Base-by-base conservation (phyloP, 2,888 invertebrate genomes). In the Branchellion lobata region DNA sequence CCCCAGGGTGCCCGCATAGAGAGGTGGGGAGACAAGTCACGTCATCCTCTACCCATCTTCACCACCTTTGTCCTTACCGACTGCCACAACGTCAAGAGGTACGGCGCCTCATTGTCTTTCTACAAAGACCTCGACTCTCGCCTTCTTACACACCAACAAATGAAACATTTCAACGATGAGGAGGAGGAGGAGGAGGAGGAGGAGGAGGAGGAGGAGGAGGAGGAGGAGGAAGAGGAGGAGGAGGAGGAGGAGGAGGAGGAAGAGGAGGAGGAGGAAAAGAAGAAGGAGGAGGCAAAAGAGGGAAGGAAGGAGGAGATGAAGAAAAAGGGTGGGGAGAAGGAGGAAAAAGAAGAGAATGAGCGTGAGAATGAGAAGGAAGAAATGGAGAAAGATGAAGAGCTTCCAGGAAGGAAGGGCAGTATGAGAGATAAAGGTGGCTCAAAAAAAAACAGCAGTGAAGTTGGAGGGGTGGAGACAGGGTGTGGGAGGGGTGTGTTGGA, bases 1-100 rank as follows among this genome's bases (percentile, higher is more conserved):
- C 79, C 79, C 2, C 65, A 61, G 34, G 79, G 79, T n/a, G 79
- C 79, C 31, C 36, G 61, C n/a, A 65, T 79, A 40, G 79, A 79
- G 31, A 74, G 79, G 27, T 79, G 79, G 79, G 31, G 75, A 14
- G 75, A 61, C 24, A 75, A 36, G 36, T 51, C 51, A n/a, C 65
- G 79, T 18, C 75, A 79, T 40, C 79, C 79, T 21, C 75, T 79
- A 21, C 79, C 79, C 14, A 24, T 68, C 29, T 79, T 75, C 57
- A 74, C 79, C 40, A 79, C 79, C 31, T 79, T 79, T 68, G 79
- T 79, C n/a, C 68, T 79, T 8, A 79, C 79, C 1, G 34, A 68
- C 29, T 40, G 40, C 27, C 29, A 31, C 5, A 74, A 74, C 27
- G 57, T 61, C 18, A 79, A 79, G 75, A 24, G 65, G 21, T 79